phyloP scores from a whole-genome alignment of 37 sponge, comb jelly and placozoan species.

The Petrosia ficiformis region DNA sequence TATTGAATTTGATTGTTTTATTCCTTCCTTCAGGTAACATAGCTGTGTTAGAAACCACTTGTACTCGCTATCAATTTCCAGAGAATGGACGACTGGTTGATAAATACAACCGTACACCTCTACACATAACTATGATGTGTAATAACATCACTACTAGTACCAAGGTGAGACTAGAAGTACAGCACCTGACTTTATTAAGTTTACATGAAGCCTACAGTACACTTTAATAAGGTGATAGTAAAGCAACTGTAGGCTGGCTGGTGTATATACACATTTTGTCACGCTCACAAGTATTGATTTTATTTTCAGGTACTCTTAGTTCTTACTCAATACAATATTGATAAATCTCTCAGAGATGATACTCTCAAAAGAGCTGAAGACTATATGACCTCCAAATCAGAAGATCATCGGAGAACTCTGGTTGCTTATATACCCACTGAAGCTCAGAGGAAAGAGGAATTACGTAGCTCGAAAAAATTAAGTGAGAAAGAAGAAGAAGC shows the following conservation, averaged over 20 bases:
- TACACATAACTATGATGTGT: slow-evolving; percentile 37
- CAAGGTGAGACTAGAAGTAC: neutral
- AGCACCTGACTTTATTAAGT: neutral
- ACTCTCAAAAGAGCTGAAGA: neutral
- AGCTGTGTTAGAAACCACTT: slow-evolving; percentile 6
- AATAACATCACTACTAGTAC: neutral
- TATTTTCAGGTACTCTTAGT: neutral
- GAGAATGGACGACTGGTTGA: slow-evolving; percentile 10
- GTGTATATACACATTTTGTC: too few relatives aligned
- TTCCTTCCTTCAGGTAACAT: slow-evolving; percentile 12
- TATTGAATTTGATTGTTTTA: too few relatives aligned
- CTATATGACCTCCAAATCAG: neutral
- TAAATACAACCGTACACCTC: slow-evolving; percentile 32
- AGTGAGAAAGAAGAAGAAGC: neutral
- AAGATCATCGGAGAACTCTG: neutral
- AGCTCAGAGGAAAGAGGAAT: neutral
- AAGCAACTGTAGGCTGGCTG: too few relatives aligned
- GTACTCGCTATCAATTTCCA: slow-evolving; percentile 8
- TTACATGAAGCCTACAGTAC: too few relatives aligned
- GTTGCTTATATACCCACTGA: neutral
- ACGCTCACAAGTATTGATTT: too few relatives aligned
- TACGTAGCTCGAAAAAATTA: neutral
- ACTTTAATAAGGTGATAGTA: too few relatives aligned
- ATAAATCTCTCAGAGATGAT: neutral
- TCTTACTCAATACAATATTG: neutral